Base-by-base conservation (phyloP, 2,797 vertebrate species). In the Argyrosomus regius region DNA sequence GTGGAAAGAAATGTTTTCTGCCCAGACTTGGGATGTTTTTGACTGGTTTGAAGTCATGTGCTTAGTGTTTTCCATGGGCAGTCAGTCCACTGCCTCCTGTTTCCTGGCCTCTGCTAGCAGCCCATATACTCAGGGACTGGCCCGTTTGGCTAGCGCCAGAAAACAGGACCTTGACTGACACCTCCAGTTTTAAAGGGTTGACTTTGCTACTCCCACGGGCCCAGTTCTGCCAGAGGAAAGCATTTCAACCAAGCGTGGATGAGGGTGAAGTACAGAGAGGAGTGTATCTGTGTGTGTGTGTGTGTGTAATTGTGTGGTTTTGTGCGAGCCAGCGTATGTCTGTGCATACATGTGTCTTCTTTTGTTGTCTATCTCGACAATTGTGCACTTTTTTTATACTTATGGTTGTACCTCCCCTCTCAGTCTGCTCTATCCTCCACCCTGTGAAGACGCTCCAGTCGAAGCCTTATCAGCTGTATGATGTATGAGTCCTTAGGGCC, bases 401-500 rank as follows among this genome's bases (percentile, higher is more conserved):
- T 58, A 63, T 53, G 69, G 56, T 67, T 72, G 59, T 69, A 81
- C 81, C 74, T 83, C 24, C 48, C 43, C 63, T 69, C 65, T 87
- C 65, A 18, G 72, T 84, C 82, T 74, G 77, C 84, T 89, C 62
- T 67, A 56, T 84, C 73, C 64, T 85, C 62, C 75, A 83, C 87
- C 49, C 72, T 80, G 80, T 84, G 73, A 92, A 93, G 92, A 92
- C 74, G 75, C 85, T 88, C 80, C 74, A 62, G 83, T 91, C 87
- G 86, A 92, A 90, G 84, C 77, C 90, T 95, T 94, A 95, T 95
- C 92, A 89, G 90, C 84, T 50, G 82, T 65, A 87, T 91, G 92
- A 95, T 94, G 81, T 93, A 94, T 93, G 92, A 92, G 91, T 93
- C 90, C 89, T 94, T 91, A 92, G 92, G 83, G 83, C 82, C 88